phyloP scores from a whole-genome alignment of 2,113 vertebrate genomes.

The Carettochelys insculpta region DNA sequence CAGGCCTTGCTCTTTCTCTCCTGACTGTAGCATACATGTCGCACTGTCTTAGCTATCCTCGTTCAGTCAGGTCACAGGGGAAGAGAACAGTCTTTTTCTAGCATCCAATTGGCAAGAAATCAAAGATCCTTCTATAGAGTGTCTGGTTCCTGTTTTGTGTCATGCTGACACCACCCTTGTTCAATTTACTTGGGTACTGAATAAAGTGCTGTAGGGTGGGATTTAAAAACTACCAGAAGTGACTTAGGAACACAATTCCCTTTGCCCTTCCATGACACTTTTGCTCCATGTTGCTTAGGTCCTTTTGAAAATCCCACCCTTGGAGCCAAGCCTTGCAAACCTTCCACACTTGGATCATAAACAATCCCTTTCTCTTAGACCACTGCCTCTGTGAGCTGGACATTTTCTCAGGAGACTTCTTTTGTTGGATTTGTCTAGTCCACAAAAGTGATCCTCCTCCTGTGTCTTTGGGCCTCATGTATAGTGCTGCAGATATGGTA shows the following conservation, averaged over 20 bases:
- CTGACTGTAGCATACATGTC: slow-evolving; percentile 15
- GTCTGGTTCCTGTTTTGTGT: not conserved
- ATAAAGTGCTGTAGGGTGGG: not conserved
- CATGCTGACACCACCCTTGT: too few species aligned
- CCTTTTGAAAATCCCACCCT: not conserved
- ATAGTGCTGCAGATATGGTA: not conserved
- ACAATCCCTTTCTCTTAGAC: not conserved
- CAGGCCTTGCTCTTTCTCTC: slow-evolving; percentile 46
- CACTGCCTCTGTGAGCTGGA: not conserved
- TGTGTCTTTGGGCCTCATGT: not conserved
- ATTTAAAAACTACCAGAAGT: not conserved
- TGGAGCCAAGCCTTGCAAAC: not conserved
- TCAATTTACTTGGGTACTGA: not conserved
- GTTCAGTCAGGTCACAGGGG: not conserved
- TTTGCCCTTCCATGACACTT: not conserved
- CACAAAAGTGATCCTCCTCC: not conserved
- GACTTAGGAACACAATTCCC: not conserved
- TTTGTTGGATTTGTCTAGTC: not conserved
- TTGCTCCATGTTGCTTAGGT: not conserved
- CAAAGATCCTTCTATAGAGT: not conserved
- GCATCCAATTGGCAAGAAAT: not conserved
- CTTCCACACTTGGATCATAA: not conserved
- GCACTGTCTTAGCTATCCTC: not conserved
- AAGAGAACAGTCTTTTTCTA: not conserved
- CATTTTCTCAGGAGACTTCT: not conserved